Evolutionary conservation across 2,797 vertebrate genomes (phyloP).

Genomic region (Myotis findleyi): DNA sequence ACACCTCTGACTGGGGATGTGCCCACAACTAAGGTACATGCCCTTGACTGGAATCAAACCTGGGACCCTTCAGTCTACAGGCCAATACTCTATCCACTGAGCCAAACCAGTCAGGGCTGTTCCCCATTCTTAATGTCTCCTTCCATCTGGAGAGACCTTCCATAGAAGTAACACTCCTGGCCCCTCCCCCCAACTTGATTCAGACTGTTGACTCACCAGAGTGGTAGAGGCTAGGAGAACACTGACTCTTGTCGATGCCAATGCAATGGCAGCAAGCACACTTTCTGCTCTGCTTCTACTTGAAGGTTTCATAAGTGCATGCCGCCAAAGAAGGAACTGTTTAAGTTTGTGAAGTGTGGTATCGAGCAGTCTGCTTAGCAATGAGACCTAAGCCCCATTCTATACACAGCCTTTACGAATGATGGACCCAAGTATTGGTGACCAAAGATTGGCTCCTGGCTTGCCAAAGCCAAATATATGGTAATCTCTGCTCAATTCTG

Average conservation of each 20-base stretch:
- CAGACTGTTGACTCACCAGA: background rate
- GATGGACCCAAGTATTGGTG: too few species aligned
- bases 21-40: too few species aligned
- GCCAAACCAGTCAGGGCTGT: too few species aligned
- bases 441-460: background rate
- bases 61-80: too few species aligned
- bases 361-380: background rate
- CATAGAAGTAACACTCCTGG: too few species aligned
- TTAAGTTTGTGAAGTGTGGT: background rate
- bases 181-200: background rate
- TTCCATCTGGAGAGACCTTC: background rate
- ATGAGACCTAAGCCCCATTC: background rate
- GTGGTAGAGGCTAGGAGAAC: background rate
- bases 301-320: background rate
- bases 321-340: background rate
- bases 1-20: too few species aligned
- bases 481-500: background rate
- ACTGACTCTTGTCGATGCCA: background rate
- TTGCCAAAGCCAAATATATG: background rate
- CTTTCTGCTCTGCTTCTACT: background rate
- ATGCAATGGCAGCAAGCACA: fast-evolving
- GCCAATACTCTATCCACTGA: too few species aligned
- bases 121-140: background rate
- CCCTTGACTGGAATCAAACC: too few species aligned
- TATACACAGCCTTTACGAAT: background rate